Conservation (phyloP, 2,113 vertebrate genomes). For the Phalacrocorax pelagicus region DNA sequence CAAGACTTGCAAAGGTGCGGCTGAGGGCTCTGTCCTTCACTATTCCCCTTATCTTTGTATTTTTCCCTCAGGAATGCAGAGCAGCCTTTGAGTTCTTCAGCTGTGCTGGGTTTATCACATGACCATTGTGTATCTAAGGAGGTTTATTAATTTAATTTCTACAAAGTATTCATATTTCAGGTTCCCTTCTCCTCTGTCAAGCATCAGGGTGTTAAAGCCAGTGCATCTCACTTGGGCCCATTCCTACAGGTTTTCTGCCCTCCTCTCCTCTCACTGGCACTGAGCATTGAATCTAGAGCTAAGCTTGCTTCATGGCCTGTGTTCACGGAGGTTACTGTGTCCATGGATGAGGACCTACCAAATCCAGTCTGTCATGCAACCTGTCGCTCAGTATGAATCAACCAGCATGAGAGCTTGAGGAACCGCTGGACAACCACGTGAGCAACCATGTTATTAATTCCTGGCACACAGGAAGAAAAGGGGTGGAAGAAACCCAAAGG, state of each 20-base stretch:
- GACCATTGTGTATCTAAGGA: background rate
- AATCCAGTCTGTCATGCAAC: background rate
- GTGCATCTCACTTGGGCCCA: background rate
- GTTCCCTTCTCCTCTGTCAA: background rate
- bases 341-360: background rate
- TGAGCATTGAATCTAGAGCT: background rate
- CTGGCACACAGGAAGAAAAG: background rate
- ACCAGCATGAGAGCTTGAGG: background rate
- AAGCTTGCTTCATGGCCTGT: fast-evolving
- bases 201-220: background rate
- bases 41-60: background rate
- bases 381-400: background rate
- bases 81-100: background rate
- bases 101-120: background rate
- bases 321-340: background rate
- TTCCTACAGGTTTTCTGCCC: background rate
- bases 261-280: background rate
- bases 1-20: background rate
- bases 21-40: background rate
- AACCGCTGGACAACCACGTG: background rate
- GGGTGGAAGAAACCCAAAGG: background rate
- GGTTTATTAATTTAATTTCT: background rate
- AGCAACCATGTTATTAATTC: background rate
- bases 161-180: background rate
- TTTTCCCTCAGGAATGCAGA: background rate